Percentiles rank a stretch among this genome's conserved stretches.
These are phyloP conservation scores for Drosophila infuscata DNA, from an alignment of 2,888 invertebrate genomes.

Conservation along the genomic window DNA sequence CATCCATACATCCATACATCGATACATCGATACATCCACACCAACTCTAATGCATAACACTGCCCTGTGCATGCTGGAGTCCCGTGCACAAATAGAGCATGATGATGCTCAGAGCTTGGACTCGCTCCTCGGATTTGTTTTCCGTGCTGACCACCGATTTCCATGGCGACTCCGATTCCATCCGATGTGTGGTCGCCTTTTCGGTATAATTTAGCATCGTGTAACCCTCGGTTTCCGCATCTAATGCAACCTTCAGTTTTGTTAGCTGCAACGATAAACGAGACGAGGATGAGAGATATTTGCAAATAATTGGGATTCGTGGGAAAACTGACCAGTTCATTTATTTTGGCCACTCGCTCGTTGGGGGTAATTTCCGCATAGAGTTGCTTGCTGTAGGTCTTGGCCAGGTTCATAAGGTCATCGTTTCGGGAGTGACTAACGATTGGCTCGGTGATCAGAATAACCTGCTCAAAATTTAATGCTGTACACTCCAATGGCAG, in stretches of 20 bases:
- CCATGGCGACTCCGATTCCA: constrained; percentile 87
- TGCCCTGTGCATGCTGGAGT: constrained; percentile 88
- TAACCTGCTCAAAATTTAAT: constrained; percentile 81
- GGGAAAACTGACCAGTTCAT: constrained; percentile 90
- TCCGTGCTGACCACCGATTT: constrained; percentile 39
- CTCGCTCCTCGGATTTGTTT: constrained; percentile 91
- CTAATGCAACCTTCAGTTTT: constrained; percentile 91
- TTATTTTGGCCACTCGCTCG: constrained; percentile 91
- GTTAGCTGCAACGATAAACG: constrained; percentile 87
- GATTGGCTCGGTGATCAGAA: constrained; percentile 82
- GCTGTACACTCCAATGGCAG: constrained; percentile 74
- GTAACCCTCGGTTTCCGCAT: constrained; percentile 87
- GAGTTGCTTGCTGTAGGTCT: constrained; percentile 93
- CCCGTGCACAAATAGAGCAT: constrained; percentile 98
- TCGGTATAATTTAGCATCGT: constrained; percentile 80
- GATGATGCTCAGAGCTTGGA: constrained; percentile 95
- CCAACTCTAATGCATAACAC: constrained; percentile 72
- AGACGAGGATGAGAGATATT: background rate
- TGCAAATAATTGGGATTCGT: background rate
- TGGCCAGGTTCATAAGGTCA: constrained; percentile 94
- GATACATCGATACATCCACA: background rate
- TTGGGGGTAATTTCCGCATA: constrained; percentile 89
- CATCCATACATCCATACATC: background rate
- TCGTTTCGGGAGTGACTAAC: constrained; percentile 87
- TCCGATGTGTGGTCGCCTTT: constrained; percentile 81